These are phyloP conservation scores for Megalopta genalis DNA, from an alignment of 1,140 invertebrate species.

Conservation along the genomic window DNA sequence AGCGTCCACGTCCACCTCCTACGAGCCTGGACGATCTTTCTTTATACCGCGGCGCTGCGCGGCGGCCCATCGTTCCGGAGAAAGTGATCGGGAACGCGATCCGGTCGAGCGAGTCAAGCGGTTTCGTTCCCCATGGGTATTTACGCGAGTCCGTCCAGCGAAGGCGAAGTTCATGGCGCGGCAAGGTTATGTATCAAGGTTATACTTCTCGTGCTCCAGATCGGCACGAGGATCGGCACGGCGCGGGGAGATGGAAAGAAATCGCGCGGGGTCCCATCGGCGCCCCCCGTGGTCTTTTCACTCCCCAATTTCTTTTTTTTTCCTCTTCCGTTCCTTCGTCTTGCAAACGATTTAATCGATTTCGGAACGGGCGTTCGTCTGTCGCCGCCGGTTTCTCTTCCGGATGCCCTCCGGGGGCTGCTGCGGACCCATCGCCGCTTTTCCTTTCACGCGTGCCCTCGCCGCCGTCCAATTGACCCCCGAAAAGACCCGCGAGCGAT, in stretches of 20 bases:
- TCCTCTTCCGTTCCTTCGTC: background rate
- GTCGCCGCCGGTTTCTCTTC: conserved; percentile 19
- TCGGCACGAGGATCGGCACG: background rate
- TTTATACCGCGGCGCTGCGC: conserved; percentile 15
- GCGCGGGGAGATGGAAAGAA: background rate
- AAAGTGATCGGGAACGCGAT: conserved; percentile 76
- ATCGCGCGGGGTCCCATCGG: background rate
- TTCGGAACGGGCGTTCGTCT: background rate
- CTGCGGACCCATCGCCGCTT: conserved; percentile 20
- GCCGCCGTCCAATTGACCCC: background rate
- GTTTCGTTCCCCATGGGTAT: conserved; percentile 50
- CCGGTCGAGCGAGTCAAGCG: conserved; percentile 44
- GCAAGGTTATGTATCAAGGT: conserved; percentile 76
- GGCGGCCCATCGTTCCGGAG: conserved; percentile 62
- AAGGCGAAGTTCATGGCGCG: conserved; percentile 63
- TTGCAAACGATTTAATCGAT: background rate
- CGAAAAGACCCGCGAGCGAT: background rate
- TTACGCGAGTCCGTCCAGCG: conserved; percentile 42
- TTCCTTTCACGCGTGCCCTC: conserved; percentile 29
- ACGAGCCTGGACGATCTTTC: conserved; percentile 26
- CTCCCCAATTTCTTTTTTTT: background rate
- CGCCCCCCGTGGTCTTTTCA: background rate
- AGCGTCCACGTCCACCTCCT: conserved; percentile 53
- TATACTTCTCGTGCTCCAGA: conserved; percentile 53
- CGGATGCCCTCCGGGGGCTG: background rate